A percentile compares a stretch with the other conserved stretches of the same genome.
These are phyloP conservation scores for Spea multiplicata DNA, from an alignment of 2,113 vertebrate species.

Conservation along the genomic window DNA sequence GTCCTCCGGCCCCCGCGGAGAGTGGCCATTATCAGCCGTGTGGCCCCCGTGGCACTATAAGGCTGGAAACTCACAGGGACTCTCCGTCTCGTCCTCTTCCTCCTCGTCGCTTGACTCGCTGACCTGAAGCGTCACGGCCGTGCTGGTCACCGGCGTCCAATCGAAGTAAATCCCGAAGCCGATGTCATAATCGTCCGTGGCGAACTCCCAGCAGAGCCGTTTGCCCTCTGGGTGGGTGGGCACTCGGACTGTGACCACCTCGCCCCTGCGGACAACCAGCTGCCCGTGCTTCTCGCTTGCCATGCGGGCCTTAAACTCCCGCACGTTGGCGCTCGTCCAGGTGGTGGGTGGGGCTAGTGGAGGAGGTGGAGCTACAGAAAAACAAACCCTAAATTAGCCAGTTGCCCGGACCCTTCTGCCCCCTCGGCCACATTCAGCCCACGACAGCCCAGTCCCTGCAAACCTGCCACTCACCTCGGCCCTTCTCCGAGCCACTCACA, in stretches of 20 bases:
- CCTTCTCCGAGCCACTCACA: slow-evolving; percentile 58
- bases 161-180: slow-evolving; percentile 98
- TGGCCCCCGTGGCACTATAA: neutral
- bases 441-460: neutral
- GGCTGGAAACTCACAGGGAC: slow-evolving; percentile 57
- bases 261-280: slow-evolving; percentile 90
- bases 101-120: slow-evolving; percentile 98
- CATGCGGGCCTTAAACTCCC: slow-evolving; percentile 90
- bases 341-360: slow-evolving; percentile 79
- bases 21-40: too few relatives aligned
- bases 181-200: slow-evolving; percentile 93
- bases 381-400: neutral
- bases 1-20: too few relatives aligned
- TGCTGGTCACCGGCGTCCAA: slow-evolving; percentile 87
- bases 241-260: slow-evolving; percentile 92
- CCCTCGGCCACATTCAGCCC: too few relatives aligned
- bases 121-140: slow-evolving; percentile 92
- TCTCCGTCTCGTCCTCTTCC: slow-evolving; percentile 85
- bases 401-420: neutral
- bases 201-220: slow-evolving; percentile 95
- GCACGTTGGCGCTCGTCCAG: slow-evolving; percentile 85
- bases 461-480: slow-evolving; percentile 60
- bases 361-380: slow-evolving; percentile 74
- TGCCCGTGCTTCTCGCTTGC: slow-evolving; percentile 81
- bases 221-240: slow-evolving; percentile 90